These are phyloP conservation scores for Brachynemurus nebulosus DNA, from an alignment of 2,888 invertebrate species.

Conservation along the genomic window DNA sequence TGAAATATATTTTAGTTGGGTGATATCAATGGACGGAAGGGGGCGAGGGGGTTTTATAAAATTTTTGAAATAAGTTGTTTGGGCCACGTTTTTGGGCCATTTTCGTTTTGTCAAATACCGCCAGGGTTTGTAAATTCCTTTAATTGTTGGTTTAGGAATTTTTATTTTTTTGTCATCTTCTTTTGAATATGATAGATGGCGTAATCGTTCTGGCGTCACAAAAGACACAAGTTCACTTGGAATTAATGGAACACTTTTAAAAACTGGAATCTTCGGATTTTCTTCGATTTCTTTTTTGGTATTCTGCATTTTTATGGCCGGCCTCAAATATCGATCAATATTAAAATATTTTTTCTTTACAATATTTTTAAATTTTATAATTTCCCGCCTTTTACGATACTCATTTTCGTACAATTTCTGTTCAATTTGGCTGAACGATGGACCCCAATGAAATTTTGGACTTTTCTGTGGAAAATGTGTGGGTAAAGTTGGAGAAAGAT, in stretches of 20 bases:
- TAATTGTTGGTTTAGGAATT: not conserved
- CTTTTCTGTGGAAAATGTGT: not conserved
- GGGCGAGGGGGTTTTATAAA: not conserved
- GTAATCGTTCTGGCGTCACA: not conserved
- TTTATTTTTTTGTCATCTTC: not conserved
- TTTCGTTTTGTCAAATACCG: not conserved
- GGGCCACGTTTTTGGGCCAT: not conserved
- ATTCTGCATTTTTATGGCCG: not conserved
- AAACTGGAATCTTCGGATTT: not conserved
- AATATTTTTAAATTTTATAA: not conserved
- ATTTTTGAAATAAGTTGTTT: not conserved
- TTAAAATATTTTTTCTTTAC: not conserved
- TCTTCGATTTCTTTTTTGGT: not conserved
- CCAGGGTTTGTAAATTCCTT: not conserved
- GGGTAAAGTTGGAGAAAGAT: not conserved
- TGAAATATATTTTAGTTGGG: not conserved
- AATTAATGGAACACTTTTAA: not conserved
- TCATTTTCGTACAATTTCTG: not conserved
- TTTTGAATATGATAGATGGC: not conserved
- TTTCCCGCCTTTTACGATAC: not conserved
- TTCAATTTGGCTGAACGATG: not conserved
- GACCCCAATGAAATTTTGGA: conserved; percentile 1
- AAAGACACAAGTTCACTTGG: not conserved
- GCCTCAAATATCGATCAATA: no score
- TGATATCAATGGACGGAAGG: not conserved